Base-by-base conservation (phyloP, 2,888 invertebrate genomes). In the Chromoteleia sp. region DNA sequence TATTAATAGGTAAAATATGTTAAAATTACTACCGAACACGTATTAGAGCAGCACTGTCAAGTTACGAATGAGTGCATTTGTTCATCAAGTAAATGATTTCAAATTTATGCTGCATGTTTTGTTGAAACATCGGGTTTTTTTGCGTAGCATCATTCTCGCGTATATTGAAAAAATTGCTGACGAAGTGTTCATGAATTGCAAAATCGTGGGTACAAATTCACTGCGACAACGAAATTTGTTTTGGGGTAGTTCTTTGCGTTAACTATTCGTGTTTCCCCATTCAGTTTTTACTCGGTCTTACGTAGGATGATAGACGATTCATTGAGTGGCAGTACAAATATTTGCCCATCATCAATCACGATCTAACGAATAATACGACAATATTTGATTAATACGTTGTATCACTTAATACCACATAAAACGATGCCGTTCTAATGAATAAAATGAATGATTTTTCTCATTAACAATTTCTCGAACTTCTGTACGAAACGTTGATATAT, bases 171-270 rank as follows among this genome's bases (percentile, higher is more conserved):
- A 30, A 65, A 65, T 65, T 15, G 65, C 52, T 65, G 52, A 65
- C 65, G 65, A 52, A 65, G 15, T 41, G 65, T 67, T 67, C 67
- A 67, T 67, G 67, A 67, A 67, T 67, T 67, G 67, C 67, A 67
- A 67, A 67, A 67, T 67, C 41, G 67, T 41, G 12, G 30, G 52
- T 67, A 43, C 39, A 67, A 54, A 67, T 67, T 52, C 67, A 29
- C 41, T 30, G 67, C 25, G 65, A 65, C 65, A 65, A 41, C 67
- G 67, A 29, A 67, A 67, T 54, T 54, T 67, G 25, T 67, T 67
- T 67, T 59, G 45, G 41, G 25, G 39, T 43, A 15, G n/a, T 29
- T 19, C 45, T 43, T 29, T 17, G 41, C 10, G 50, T 21, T 65
- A 39, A 54, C 36, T 29, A 14, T 21, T 48, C 33, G 29, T 17